Conservation (phyloP, 2,888 invertebrate genomes). For the Conistra vaccinii region DNA sequence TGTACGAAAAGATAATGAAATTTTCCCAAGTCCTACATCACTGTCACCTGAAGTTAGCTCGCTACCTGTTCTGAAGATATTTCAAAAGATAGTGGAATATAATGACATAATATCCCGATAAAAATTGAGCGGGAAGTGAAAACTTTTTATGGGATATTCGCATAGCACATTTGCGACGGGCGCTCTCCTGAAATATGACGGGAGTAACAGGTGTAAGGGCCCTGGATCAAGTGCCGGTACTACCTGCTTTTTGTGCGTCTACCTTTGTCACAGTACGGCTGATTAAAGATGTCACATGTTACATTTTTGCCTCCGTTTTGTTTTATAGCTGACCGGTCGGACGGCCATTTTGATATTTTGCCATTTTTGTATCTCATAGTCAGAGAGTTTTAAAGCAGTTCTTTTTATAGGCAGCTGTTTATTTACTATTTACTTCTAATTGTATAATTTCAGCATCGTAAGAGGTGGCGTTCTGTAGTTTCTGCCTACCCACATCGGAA, state of each 20-base stretch:
- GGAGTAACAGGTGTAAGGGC: slow-evolving; percentile 76
- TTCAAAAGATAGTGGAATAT: slow-evolving; percentile 54
- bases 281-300: slow-evolving; percentile 55
- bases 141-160: slow-evolving; percentile 65
- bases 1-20: slow-evolving; percentile 43
- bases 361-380: not conserved
- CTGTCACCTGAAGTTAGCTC: slow-evolving; percentile 48
- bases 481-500: not conserved
- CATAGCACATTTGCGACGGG: slow-evolving; percentile 58
- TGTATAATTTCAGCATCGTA: not conserved
- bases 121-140: slow-evolving; percentile 61
- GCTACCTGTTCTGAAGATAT: slow-evolving; percentile 40
- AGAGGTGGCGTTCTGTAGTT: not conserved
- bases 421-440: not conserved
- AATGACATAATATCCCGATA: slow-evolving; percentile 57
- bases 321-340: slow-evolving; percentile 25
- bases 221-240: slow-evolving; percentile 58
- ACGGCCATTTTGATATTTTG: slow-evolving; percentile 20
- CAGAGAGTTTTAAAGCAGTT: not conserved
- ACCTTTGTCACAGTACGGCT: slow-evolving; percentile 66
- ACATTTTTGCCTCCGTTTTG: slow-evolving; percentile 47
- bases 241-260: slow-evolving; percentile 66
- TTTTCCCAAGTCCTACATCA: slow-evolving; percentile 53
- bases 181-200: slow-evolving; percentile 68
- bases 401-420: not conserved